These are phyloP conservation scores for Mythimna impura DNA, from an alignment of 2,888 invertebrate genomes.

Conservation along the genomic window DNA sequence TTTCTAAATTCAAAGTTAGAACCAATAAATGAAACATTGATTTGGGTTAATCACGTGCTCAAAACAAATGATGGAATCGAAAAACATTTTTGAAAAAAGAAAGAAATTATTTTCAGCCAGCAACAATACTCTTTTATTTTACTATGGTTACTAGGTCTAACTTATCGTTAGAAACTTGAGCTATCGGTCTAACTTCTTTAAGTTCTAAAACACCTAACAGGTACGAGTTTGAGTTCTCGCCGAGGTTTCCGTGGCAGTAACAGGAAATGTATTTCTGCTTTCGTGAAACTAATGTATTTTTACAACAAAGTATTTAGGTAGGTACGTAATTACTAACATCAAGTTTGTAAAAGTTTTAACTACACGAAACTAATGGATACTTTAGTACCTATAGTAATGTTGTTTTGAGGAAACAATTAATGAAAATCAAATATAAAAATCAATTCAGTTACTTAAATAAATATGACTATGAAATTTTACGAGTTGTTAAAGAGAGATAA, in stretches of 20 bases:
- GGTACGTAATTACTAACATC: conserved; percentile 45
- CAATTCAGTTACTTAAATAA: too few species aligned
- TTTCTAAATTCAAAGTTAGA: neutral
- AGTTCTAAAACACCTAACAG: conserved; percentile 30
- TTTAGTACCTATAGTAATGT: neutral
- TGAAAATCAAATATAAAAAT: too few species aligned
- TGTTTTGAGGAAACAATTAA: neutral
- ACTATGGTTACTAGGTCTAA: conserved; percentile 7
- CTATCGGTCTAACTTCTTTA: conserved; percentile 14
- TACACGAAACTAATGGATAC: conserved; percentile 21
- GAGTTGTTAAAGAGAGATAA: too few species aligned
- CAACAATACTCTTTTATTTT: conserved; percentile 6
- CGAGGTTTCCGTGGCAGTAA: conserved; percentile 40
- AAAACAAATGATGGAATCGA: too few species aligned
- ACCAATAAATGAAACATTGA: neutral
- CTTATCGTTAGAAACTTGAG: conserved; percentile 18
- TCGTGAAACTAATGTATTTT: conserved; percentile 27
- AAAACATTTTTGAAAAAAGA: neutral
- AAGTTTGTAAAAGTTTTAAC: conserved; percentile 31
- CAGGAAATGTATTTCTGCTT: conserved; percentile 50
- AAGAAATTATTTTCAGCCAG: neutral
- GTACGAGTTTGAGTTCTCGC: conserved; percentile 36
- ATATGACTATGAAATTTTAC: too few species aligned
- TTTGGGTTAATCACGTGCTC: too few species aligned
- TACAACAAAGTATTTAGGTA: conserved; percentile 41